Base-by-base conservation (phyloP, 2,797 vertebrate genomes). In the Enteromius unitaeniatus region DNA sequence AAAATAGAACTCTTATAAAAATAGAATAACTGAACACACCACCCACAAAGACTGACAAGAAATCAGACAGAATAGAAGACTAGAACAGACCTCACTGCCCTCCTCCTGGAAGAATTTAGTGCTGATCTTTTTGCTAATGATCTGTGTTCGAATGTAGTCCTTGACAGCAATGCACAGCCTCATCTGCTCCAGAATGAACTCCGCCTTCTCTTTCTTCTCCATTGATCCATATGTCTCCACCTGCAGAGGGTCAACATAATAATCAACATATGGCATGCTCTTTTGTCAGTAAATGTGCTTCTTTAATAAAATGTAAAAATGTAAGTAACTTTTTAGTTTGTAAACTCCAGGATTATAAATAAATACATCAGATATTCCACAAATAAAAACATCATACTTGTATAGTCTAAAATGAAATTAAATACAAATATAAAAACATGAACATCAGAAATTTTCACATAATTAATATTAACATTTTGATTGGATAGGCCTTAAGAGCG, bases 91-190 rank as follows among this genome's bases (percentile, higher is more conserved):
- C 95, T 99, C 96, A 4, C 94, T 95, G 79, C 98, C 97, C 73
- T 99, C 97, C 86, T 99, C 98, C 89, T 97, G 95, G 91, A 99
- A 99, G 92, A 99, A 98, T 85, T 99, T 99, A 84, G 98, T 99
- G 90, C 97, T 99, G 69, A 99, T 99, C 94, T 99, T 99, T 95
- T 99, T 99, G 95, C 98, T 99, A 92, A 99, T 99, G 92, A 99
- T 99, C 89, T 99, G 98, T 65, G 97, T 99, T 28, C 98, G 96
- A 88, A 99, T 97, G 86, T 99, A 99, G 91, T 99, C 98, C 89
- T 99, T 99, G 58, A 99, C 97, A n/a, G 98, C 98, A 42, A 99
- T 93, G 90, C 98, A 99, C 86, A 99, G 96, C 89, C 98, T 96
- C 98, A 99, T 99, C 90, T 99, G 98, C 89, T 99, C 98, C 93